Evolutionary conservation across 2,113 vertebrate species (phyloP), one percentile per base, ranked within the genome.

Genomic region (Taurulus bubalis): DNA sequence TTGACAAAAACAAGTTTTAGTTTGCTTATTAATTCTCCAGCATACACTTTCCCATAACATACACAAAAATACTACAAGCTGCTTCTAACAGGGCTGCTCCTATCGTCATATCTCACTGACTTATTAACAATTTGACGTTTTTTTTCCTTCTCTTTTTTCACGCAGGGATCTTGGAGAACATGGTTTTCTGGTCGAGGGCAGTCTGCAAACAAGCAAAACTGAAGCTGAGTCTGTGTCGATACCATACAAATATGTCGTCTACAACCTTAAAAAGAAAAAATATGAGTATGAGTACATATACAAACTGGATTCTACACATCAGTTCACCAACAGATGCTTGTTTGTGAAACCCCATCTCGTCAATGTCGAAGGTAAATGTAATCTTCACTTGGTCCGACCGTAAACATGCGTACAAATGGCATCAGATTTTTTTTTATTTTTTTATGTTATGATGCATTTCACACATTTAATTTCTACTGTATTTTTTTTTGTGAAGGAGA

Each of bases 171-270:
- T 98, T 2, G 82, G 0, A 16, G 84, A 94, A 0, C 93, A 96
- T 1, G 97, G 97, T 2, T 94, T 85, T 71, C 94, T 98, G 34
- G 87, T 98, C 0, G 94, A 95, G 62, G 97, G 97, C 38, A 38
- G 51, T 0, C n/a, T 92, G 0, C 1, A 7, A 8, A 69, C 97
- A 15, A 28, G 22, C 3, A 96, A 78, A 87, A 1, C 0, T 0
- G 0, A 69, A 0, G 62, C 82, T 2, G 0, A 75, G 22, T 0
- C 90, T 6, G 53, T 7, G 47, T 0, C 0, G 0, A 95, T 97
- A 80, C 95, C 97, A 0, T 99, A 99, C 91, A 99, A 99, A 85
- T 99, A 99, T 8, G 0, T 97, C 5, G 0, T 72, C 0, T 86
- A 47, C 3, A 83, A 8, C 6, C 16, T 0, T 0, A 20, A 83